Conservation (phyloP, 2,797 vertebrate genomes). For the Propithecus deckenii region DNA sequence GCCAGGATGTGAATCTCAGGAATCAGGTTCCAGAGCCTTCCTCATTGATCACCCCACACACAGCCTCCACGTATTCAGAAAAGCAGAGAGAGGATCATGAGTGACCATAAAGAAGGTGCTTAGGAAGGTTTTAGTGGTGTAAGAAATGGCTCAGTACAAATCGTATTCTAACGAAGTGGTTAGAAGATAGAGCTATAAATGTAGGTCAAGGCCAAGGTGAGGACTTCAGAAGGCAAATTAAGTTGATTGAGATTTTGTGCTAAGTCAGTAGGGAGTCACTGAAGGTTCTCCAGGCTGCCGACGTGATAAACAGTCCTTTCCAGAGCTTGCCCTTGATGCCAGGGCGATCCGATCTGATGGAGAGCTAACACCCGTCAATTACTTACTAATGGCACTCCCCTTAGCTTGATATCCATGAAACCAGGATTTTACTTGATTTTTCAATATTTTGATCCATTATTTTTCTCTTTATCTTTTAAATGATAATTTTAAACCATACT, state of each 20-base stretch:
- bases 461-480: neutral
- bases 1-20: neutral
- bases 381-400: too few species aligned
- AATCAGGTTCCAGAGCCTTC: neutral
- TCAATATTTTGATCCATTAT: neutral
- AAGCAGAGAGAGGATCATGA: neutral
- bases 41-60: rapidly evolving
- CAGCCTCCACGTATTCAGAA: neutral
- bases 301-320: neutral
- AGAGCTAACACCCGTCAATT: neutral
- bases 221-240: neutral
- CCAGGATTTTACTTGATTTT: neutral
- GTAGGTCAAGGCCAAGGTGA: neutral
- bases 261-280: neutral
- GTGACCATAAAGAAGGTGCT: neutral
- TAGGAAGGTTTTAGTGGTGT: neutral
- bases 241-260: neutral
- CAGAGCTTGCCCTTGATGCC: neutral
- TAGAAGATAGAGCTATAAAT: neutral
- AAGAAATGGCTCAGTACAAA: neutral
- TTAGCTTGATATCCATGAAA: neutral
- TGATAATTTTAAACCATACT: neutral
- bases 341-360: too few species aligned
- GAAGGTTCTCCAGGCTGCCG: neutral
- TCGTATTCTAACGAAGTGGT: neutral